A percentile compares a stretch with the other conserved stretches of the same genome.
Conservation (phyloP, 2,888 invertebrate genomes). For the Ellobium chinense region DNA sequence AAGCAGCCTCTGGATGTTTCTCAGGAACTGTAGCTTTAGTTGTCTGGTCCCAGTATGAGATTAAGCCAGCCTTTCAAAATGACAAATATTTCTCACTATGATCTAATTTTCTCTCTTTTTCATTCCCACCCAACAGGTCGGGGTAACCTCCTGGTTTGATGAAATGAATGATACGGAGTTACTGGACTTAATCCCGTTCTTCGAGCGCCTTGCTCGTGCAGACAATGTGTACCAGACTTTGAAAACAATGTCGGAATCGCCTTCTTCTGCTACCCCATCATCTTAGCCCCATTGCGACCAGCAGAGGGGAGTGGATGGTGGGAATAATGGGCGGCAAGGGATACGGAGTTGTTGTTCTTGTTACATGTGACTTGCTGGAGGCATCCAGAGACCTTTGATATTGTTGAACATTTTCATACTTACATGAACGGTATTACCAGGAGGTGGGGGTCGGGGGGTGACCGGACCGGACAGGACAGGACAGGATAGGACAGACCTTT, state of each 20-base stretch:
- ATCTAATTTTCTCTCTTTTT: no score
- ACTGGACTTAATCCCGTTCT: constrained; percentile 97
- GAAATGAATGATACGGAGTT: constrained; percentile 98
- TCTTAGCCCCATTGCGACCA: constrained; percentile 53
- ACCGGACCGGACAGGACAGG: no score
- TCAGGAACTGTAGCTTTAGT: not conserved
- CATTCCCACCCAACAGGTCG: constrained; percentile 85
- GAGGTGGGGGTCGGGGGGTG: no score
- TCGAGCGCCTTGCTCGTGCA: constrained; percentile 97
- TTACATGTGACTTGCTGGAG: no score
- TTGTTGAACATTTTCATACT: no score
- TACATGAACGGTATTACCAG: no score
- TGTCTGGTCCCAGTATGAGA: not conserved
- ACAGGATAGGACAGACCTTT: no score
- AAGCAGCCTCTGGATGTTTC: no score
- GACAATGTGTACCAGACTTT: constrained; percentile 89
- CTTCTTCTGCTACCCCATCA: constrained; percentile 50
- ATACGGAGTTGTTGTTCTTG: no score
- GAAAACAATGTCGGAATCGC: constrained; percentile 55
- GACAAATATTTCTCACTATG: not conserved
- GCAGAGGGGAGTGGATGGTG: no score
- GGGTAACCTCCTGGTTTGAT: constrained; percentile 99
- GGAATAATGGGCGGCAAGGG: no score
- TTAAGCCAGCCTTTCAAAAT: not conserved
- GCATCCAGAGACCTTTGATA: no score